phyloP scores from a whole-genome alignment of 2,797 vertebrate genomes.

The Amblyraja radiata region DNA sequence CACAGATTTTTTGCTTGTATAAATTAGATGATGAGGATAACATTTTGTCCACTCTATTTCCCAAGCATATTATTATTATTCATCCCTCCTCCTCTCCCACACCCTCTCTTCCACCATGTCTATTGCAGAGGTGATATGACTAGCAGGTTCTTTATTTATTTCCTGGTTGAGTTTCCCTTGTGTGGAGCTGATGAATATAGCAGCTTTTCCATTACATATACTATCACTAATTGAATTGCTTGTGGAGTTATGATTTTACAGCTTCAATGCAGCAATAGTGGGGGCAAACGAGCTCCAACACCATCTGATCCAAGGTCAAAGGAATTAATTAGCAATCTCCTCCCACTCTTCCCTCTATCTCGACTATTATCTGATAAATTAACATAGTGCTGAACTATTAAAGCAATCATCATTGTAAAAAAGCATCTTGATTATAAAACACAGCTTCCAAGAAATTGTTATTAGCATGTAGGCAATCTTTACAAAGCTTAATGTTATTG shows the following conservation, averaged over 20 bases:
- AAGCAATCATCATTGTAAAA: not conserved
- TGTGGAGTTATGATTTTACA: not conserved
- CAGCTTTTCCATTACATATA: not conserved
- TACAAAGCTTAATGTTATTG: constrained; percentile 3
- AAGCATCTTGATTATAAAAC: not conserved
- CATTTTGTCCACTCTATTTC: not conserved
- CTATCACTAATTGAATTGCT: not conserved
- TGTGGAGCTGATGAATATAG: not conserved
- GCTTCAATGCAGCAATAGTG: not conserved
- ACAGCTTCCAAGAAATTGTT: not conserved
- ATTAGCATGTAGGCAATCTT: not conserved
- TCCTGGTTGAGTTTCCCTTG: not conserved
- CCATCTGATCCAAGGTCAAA: constrained; percentile 17
- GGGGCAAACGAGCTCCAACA: not conserved
- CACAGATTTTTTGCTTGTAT: no score
- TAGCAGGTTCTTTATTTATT: not conserved
- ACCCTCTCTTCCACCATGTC: not conserved
- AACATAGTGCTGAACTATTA: constrained; percentile 8
- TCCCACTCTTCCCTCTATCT: not conserved
- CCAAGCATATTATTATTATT: not conserved
- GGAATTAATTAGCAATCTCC: not conserved
- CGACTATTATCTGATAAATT: not conserved
- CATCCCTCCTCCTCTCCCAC: no score
- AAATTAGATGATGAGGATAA: not conserved
- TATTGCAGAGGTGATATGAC: not conserved